Percentiles rank a stretch among this genome's conserved stretches.
phyloP scores from a whole-genome alignment of 2,888 invertebrate genomes.

The Pristionchus entomophagus region DNA sequence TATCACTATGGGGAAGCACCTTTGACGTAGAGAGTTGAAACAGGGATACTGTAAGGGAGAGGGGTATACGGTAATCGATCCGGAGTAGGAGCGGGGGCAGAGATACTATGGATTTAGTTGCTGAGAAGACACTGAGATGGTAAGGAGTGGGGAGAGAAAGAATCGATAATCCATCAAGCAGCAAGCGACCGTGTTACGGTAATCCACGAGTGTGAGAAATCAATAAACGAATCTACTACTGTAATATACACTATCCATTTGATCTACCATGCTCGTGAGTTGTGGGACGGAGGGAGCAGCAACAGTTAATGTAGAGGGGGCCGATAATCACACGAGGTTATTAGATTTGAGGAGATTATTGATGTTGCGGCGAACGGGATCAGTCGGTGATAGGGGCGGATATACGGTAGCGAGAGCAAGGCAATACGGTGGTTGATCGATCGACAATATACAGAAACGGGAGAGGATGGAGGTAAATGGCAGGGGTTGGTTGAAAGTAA shows the following conservation, averaged over 20 bases:
- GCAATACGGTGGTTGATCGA: slow-evolving; percentile 25
- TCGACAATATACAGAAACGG: slow-evolving; percentile 32
- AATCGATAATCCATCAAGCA: slow-evolving; percentile 29
- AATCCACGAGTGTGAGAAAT: not conserved
- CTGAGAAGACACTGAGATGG: slow-evolving; percentile 18
- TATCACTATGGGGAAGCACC: slow-evolving; percentile 36
- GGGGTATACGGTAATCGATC: not conserved
- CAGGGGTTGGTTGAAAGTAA: not conserved
- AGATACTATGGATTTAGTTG: slow-evolving; percentile 24
- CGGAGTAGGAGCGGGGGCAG: not conserved
- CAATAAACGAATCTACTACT: slow-evolving; percentile 2
- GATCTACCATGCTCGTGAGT: not conserved
- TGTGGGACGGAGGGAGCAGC: not conserved
- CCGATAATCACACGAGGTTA: slow-evolving; percentile 24
- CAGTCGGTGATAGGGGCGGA: not conserved
- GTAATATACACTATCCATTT: not conserved
- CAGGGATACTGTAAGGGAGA: slow-evolving; percentile 22
- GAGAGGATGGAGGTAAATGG: not conserved
- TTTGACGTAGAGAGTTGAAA: slow-evolving; percentile 23
- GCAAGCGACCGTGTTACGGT: not conserved
- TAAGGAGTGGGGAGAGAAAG: slow-evolving; percentile 1
- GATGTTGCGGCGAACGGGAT: not conserved
- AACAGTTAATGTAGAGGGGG: not conserved
- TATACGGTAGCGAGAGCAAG: slow-evolving; percentile 38
- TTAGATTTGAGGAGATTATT: not conserved